Evolutionary conservation across 2,797 vertebrate species (phyloP).

Genomic region (Peromyscus aztecus): DNA sequence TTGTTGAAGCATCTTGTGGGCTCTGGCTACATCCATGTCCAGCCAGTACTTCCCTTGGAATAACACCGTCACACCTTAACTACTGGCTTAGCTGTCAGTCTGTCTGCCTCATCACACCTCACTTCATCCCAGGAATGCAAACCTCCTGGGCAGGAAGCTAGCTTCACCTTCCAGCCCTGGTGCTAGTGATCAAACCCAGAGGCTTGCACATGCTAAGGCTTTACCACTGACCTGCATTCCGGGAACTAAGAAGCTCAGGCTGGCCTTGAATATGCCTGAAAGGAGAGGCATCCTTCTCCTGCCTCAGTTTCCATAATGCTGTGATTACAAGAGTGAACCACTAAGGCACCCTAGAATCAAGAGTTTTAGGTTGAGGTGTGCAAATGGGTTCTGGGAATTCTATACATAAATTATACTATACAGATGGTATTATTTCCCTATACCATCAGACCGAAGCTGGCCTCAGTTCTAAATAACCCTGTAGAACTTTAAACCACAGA

Average conservation of each 20-base stretch:
- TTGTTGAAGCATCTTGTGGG: conserved; percentile 11
- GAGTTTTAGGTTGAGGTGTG: neutral
- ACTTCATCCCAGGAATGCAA: neutral
- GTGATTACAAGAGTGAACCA: neutral
- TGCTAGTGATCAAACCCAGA: neutral
- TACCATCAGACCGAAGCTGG: neutral
- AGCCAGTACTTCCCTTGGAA: neutral
- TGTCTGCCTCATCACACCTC: neutral
- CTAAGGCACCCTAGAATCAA: neutral
- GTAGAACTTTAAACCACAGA: neutral
- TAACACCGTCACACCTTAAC: neutral
- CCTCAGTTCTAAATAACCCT: neutral
- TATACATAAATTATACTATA: neutral
- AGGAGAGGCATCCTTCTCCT: neutral
- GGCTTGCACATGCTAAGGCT: no score
- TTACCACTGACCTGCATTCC: neutral
- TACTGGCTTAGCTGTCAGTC: neutral
- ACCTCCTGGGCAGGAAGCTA: neutral
- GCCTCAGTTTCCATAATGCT: neutral
- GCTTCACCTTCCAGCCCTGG: rapidly evolving
- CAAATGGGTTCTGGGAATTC: neutral
- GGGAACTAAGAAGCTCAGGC: neutral
- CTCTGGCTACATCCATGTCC: neutral
- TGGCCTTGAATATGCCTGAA: neutral
- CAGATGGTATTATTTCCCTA: neutral